Percentiles rank a stretch among this genome's conserved stretches.
These are phyloP conservation scores for Lacanobia oleracea DNA, from an alignment of 2,888 invertebrate genomes.

Conservation along the genomic window DNA sequence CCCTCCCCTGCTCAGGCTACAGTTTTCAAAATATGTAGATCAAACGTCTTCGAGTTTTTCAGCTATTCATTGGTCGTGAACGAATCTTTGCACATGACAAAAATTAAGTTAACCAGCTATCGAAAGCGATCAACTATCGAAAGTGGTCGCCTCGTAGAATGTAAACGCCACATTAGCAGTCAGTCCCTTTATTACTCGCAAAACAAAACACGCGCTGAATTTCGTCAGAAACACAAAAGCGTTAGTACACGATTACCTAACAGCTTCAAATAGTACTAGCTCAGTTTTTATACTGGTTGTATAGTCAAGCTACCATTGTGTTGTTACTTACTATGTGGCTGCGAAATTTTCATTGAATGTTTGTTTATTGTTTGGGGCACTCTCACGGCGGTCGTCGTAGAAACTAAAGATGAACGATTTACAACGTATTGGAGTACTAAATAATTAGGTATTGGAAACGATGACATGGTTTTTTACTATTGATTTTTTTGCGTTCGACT, in stretches of 20 bases:
- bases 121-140: constrained; percentile 1
- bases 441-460: constrained; percentile 5
- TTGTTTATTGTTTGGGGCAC: constrained; percentile 49
- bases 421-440: constrained; percentile 7
- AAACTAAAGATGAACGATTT: constrained; percentile 41
- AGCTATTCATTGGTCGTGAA: background rate
- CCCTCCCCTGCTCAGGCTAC: too few species aligned
- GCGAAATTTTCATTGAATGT: constrained; percentile 63
- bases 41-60: too few species aligned
- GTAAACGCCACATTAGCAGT: constrained; percentile 9
- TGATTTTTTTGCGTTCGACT: too few species aligned
- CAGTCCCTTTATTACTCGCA: constrained; percentile 19
- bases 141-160: constrained; percentile 10
- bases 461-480: background rate
- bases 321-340: constrained; percentile 41
- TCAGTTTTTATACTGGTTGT: constrained; percentile 40
- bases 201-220: constrained; percentile 41
- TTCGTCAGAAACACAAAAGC: constrained; percentile 53
- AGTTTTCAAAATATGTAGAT: too few species aligned
- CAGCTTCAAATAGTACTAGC: constrained; percentile 37
- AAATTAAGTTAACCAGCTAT: background rate
- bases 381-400: constrained; percentile 55
- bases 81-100: background rate
- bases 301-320: constrained; percentile 46
- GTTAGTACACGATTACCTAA: constrained; percentile 49